A percentile compares a stretch with the other conserved stretches of the same genome.
These are phyloP conservation scores for Felis chaus DNA, from an alignment of 2,113 vertebrate genomes.

Conservation along the genomic window DNA sequence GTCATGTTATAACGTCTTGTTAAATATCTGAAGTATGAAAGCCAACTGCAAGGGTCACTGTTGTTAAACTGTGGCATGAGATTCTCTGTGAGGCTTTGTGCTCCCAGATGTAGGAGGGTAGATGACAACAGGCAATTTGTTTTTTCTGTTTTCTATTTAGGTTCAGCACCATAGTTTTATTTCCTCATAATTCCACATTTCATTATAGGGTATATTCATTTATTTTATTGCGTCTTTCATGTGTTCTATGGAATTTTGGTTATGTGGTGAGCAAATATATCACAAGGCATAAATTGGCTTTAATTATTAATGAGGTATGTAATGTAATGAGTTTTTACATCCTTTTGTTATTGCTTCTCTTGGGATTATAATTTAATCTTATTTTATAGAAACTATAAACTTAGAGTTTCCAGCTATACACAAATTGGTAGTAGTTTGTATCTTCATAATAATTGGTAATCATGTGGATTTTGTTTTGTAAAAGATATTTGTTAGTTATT, in stretches of 20 bases:
- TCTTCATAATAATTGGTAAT: slow-evolving; percentile 43
- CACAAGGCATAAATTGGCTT: neutral
- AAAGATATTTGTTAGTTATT: slow-evolving; percentile 13
- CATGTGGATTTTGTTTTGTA: neutral
- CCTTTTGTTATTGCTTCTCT: neutral
- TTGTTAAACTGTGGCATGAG: neutral
- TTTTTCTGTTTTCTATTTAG: neutral
- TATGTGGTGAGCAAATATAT: neutral
- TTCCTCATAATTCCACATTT: neutral
- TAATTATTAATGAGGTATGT: neutral
- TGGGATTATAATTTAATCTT: neutral
- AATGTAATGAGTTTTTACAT: neutral
- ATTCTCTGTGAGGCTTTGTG: neutral
- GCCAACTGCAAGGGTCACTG: neutral
- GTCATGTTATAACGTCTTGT: neutral
- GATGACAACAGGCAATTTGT: neutral
- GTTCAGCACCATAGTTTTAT: neutral
- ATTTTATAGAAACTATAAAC: neutral
- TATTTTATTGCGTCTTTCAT: neutral
- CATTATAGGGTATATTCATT: neutral
- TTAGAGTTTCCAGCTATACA: neutral
- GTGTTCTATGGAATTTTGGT: neutral
- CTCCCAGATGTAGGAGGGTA: neutral
- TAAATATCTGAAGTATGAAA: slow-evolving; percentile 3
- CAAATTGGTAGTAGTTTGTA: neutral